phyloP scores from a whole-genome alignment of 2,888 invertebrate species.

The Eupithecia subumbrata region DNA sequence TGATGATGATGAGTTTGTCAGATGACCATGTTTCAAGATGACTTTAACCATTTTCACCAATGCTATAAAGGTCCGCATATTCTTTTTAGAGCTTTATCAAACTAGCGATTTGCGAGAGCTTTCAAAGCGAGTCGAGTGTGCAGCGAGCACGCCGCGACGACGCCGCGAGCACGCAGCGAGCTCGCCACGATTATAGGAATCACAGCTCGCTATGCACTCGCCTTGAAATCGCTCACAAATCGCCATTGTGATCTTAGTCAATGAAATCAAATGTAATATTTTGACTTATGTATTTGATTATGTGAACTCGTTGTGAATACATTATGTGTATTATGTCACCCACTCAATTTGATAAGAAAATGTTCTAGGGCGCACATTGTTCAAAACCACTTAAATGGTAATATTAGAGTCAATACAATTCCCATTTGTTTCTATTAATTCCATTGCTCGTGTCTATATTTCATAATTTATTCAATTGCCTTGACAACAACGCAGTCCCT shows the following conservation, averaged over 20 bases:
- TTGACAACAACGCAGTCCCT: slow-evolving; percentile 32
- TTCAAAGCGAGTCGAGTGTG: too few relatives aligned
- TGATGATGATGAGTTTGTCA: too few relatives aligned
- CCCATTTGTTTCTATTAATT: slow-evolving; percentile 32
- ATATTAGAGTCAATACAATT: slow-evolving; percentile 23
- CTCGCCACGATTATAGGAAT: too few relatives aligned
- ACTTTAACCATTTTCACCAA: neutral
- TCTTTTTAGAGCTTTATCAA: too few relatives aligned
- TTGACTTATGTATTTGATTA: neutral
- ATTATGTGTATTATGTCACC: neutral
- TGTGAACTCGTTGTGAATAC: neutral
- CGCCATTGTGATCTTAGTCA: neutral
- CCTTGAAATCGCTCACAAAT: too few relatives aligned
- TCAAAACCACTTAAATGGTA: neutral
- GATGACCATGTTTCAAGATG: neutral
- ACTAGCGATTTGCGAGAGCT: too few relatives aligned
- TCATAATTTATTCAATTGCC: slow-evolving; percentile 49
- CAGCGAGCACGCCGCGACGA: too few relatives aligned
- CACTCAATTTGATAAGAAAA: neutral
- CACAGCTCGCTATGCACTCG: too few relatives aligned
- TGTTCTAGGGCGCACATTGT: neutral
- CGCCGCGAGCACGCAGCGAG: too few relatives aligned
- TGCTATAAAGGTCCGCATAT: neutral
- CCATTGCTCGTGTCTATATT: slow-evolving; percentile 37
- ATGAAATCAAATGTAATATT: neutral